Evolutionary conservation across 2,888 invertebrate genomes (phyloP).

Genomic region (Drosophila formosana): DNA sequence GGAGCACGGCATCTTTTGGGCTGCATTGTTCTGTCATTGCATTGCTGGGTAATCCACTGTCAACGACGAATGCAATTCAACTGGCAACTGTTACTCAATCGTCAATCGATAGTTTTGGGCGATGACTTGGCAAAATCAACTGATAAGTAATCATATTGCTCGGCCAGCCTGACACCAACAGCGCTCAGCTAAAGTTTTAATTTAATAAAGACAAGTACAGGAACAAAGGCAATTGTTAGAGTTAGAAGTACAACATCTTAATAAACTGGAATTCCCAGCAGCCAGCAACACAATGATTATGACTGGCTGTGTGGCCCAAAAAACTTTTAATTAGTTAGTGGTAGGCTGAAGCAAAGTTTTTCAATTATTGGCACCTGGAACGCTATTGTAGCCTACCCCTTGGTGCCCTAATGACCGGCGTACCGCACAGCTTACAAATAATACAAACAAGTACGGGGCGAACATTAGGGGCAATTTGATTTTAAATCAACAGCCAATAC

Average conservation of each 20-base stretch:
- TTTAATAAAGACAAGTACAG: conserved; percentile 58
- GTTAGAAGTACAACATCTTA: conserved; percentile 42
- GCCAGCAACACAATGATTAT: conserved; percentile 42
- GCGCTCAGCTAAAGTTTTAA: conserved; percentile 60
- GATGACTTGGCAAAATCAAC: conserved; percentile 25
- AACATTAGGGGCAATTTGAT: conserved; percentile 60
- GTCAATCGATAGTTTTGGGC: conserved; percentile 46
- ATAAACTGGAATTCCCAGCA: conserved; percentile 61
- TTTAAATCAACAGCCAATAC: conserved; percentile 72
- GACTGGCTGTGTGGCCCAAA: conserved; percentile 14
- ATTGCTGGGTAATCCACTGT: conserved; percentile 51
- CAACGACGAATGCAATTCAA: conserved; percentile 14
- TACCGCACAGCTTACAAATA: conserved; percentile 25
- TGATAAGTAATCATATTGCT: conserved; percentile 59
- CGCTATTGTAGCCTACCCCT: conserved; percentile 20
- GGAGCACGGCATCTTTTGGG: conserved; percentile 35
- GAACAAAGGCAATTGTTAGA: conserved; percentile 30
- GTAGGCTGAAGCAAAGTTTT: conserved; percentile 70
- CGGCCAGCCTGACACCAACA: conserved; percentile 44
- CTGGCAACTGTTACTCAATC: conserved; percentile 20
- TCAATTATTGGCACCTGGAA: conserved; percentile 78
- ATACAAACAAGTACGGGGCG: conserved; percentile 30
- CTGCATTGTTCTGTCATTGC: conserved; percentile 52
- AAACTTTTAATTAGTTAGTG: conserved; percentile 76
- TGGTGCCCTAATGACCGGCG: conserved; percentile 40